A percentile compares a stretch with the other conserved stretches of the same genome.
Evolutionary conservation across 2,888 invertebrate species (phyloP).

Genomic region (Aricia artaxerxes): DNA sequence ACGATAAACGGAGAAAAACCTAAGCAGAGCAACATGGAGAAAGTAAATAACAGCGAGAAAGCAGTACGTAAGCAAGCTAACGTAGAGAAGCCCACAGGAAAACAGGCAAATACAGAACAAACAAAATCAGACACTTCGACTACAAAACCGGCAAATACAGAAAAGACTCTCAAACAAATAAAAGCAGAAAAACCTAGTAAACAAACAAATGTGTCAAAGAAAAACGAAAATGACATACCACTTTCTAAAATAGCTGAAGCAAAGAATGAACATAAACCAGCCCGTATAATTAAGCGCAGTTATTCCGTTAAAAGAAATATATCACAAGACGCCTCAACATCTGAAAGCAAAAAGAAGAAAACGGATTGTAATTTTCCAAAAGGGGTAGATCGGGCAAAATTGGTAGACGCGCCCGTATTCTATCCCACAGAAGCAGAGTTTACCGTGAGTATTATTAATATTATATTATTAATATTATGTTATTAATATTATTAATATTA

Average conservation of each 20-base stretch:
- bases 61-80: neutral
- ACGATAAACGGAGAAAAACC: too few species aligned
- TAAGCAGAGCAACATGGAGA: too few species aligned
- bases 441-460: constrained; percentile 49
- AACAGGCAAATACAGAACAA: neutral
- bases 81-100: neutral
- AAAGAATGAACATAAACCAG: constrained; percentile 9
- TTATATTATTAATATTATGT: neutral
- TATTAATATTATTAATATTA: neutral
- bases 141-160: neutral
- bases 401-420: constrained; percentile 89
- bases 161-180: neutral
- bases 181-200: neutral
- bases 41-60: too few species aligned
- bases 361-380: constrained; percentile 14
- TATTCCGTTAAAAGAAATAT: neutral
- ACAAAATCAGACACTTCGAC: neutral
- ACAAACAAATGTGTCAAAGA: constrained; percentile 18
- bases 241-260: constrained; percentile 11
- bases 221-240: constrained; percentile 9
- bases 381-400: constrained; percentile 56
- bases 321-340: neutral
- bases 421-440: constrained; percentile 91
- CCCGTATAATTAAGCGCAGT: neutral
- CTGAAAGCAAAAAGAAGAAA: neutral